Percentiles rank a stretch among this genome's conserved stretches.
These are phyloP conservation scores for Lacanobia wlatinum DNA, from an alignment of 2,888 invertebrate genomes.

Conservation along the genomic window DNA sequence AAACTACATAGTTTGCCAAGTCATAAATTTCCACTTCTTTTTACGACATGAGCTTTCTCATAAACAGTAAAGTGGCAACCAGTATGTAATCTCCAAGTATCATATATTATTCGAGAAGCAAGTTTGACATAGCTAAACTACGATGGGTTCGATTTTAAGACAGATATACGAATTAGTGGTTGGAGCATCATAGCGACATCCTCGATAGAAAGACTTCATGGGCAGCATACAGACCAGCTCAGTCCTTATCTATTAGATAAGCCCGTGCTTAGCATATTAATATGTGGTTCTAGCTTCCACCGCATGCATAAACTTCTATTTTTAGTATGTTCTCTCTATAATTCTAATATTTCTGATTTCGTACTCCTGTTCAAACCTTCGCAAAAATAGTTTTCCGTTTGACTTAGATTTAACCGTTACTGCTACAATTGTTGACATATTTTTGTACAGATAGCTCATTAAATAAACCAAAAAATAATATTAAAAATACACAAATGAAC, in stretches of 20 bases:
- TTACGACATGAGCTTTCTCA: neutral
- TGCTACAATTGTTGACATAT: too few relatives aligned
- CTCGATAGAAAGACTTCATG: neutral
- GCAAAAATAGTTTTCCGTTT: too few relatives aligned
- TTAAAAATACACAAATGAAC: conserved; percentile 8
- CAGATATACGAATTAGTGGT: neutral
- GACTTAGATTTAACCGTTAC: too few relatives aligned
- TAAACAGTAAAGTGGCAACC: neutral
- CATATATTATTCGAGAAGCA: too few relatives aligned
- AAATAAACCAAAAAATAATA: too few relatives aligned
- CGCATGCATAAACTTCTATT: too few relatives aligned
- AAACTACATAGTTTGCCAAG: neutral
- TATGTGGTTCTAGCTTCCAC: neutral
- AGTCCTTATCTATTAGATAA: neutral
- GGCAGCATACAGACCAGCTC: neutral
- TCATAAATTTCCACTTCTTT: neutral
- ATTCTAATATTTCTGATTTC: neutral
- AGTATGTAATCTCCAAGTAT: too few relatives aligned
- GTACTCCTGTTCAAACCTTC: too few relatives aligned
- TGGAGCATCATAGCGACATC: neutral
- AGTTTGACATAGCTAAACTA: too few relatives aligned
- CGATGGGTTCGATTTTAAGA: too few relatives aligned
- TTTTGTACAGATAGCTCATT: neutral
- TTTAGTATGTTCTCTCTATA: neutral
- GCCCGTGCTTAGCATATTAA: neutral